These are phyloP conservation scores for Galemys pyrenaicus DNA, from an alignment of 2,113 vertebrate species.

Conservation along the genomic window DNA sequence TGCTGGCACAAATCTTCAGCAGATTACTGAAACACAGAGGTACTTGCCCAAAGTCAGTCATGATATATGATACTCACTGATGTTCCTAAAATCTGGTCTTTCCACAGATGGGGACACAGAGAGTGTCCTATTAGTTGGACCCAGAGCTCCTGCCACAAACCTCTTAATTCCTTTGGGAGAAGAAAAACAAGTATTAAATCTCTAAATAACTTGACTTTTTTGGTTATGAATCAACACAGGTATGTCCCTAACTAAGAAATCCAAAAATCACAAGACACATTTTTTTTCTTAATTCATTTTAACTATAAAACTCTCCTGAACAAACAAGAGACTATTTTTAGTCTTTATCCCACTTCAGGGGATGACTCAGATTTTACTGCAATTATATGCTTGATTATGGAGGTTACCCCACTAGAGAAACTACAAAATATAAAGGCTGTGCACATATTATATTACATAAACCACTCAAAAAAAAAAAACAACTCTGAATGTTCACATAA, in stretches of 20 bases:
- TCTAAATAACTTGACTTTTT: background rate
- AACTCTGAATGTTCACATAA: background rate
- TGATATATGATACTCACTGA: conserved; percentile 88
- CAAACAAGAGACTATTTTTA: background rate
- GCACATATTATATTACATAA: background rate
- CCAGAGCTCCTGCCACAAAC: conserved; percentile 95
- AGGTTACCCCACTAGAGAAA: background rate
- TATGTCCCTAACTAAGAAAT: background rate
- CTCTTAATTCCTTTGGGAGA: conserved; percentile 89
- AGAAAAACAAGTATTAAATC: conserved; percentile 41
- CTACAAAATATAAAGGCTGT: background rate
- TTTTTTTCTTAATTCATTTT: background rate
- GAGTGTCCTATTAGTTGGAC: conserved; percentile 97
- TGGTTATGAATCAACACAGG: background rate
- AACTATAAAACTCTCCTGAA: conserved; percentile 26
- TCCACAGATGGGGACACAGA: conserved; percentile 98
- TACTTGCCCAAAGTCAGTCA: background rate
- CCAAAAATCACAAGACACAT: background rate
- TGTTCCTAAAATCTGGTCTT: conserved; percentile 95
- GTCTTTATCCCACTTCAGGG: background rate
- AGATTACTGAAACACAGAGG: background rate
- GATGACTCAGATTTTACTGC: background rate
- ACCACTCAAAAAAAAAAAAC: background rate
- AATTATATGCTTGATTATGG: background rate
- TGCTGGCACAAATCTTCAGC: background rate